Evolutionary conservation across 2,113 vertebrate genomes (phyloP).

Genomic region (Channa argus): DNA sequence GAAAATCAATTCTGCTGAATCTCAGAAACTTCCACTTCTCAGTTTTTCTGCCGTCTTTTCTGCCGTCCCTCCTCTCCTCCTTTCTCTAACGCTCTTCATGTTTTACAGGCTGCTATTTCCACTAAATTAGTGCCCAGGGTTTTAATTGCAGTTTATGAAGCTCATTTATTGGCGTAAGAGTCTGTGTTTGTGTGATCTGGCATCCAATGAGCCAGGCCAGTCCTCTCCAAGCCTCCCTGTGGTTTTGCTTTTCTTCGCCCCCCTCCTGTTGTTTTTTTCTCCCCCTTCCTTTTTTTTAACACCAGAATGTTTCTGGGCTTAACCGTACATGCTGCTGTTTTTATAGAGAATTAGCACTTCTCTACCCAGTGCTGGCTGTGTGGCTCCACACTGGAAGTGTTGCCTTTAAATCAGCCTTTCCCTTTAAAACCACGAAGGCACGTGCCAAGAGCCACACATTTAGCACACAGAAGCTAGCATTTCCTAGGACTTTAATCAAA

Average conservation of each 20-base stretch:
- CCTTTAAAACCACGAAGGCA: slow-evolving; percentile 61
- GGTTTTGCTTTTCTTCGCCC: slow-evolving; percentile 67
- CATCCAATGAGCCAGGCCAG: slow-evolving; percentile 66
- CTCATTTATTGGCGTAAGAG: slow-evolving; percentile 78
- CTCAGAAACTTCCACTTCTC: slow-evolving; percentile 35
- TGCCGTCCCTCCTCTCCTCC: slow-evolving; percentile 39
- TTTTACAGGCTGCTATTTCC: slow-evolving; percentile 84
- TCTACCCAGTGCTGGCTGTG: slow-evolving; percentile 69
- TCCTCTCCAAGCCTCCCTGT: slow-evolving; percentile 72
- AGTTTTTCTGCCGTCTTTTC: slow-evolving; percentile 4
- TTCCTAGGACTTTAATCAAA: slow-evolving; percentile 58
- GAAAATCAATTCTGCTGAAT: slow-evolving; percentile 14
- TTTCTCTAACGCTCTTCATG: slow-evolving; percentile 52
- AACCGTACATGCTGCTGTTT: slow-evolving; percentile 79
- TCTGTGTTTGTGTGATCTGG: slow-evolving; percentile 80
- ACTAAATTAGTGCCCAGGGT: slow-evolving; percentile 87
- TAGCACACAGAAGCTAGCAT: slow-evolving; percentile 51
- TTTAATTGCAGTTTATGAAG: slow-evolving; percentile 87
- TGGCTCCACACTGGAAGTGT: slow-evolving; percentile 75
- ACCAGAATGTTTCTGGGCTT: slow-evolving; percentile 73
- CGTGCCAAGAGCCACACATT: slow-evolving; percentile 70
- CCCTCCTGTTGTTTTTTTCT: slow-evolving; percentile 49
- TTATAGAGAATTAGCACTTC: slow-evolving; percentile 84
- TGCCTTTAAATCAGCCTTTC: slow-evolving; percentile 75
- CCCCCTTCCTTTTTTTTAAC: slow-evolving; percentile 56